phyloP scores from a whole-genome alignment of 1,140 invertebrate genomes.

The Drosophila quadrilineata region DNA sequence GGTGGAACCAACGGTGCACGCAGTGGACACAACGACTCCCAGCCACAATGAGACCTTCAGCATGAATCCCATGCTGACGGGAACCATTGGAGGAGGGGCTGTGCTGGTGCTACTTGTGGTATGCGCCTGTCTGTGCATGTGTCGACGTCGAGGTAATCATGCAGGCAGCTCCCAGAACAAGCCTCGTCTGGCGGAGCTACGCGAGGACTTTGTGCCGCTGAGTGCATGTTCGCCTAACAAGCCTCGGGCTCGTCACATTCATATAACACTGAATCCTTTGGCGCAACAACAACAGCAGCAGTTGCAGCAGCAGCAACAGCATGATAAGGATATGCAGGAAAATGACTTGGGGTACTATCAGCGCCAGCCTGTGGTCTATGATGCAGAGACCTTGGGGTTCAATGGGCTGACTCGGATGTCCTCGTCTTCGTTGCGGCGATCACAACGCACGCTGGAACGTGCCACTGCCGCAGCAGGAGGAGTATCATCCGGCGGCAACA shows the following conservation, averaged over 20 bases:
- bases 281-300: constrained; percentile 76
- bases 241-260: constrained; percentile 83
- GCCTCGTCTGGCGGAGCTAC: constrained; percentile 58
- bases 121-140: constrained; percentile 77
- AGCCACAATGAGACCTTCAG: constrained; percentile 61
- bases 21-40: constrained; percentile 54
- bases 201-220: constrained; percentile 70
- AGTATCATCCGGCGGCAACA: constrained; percentile 51
- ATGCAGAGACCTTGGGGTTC: constrained; percentile 31
- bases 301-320: constrained; percentile 39
- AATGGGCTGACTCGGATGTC: constrained; percentile 48
- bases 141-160: constrained; percentile 65
- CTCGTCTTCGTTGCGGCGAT: constrained; percentile 51
- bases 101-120: constrained; percentile 56
- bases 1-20: constrained; percentile 40
- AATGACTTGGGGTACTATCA: constrained; percentile 56
- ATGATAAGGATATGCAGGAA: constrained; percentile 50
- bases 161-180: constrained; percentile 75
- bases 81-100: constrained; percentile 60
- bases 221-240: constrained; percentile 64
- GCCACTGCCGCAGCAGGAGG: constrained; percentile 43
- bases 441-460: constrained; percentile 67
- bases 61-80: constrained; percentile 52
- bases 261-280: constrained; percentile 87
- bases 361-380: constrained; percentile 48